Conservation (phyloP, 2,113 vertebrate genomes). For the Pleuronectes platessa region DNA sequence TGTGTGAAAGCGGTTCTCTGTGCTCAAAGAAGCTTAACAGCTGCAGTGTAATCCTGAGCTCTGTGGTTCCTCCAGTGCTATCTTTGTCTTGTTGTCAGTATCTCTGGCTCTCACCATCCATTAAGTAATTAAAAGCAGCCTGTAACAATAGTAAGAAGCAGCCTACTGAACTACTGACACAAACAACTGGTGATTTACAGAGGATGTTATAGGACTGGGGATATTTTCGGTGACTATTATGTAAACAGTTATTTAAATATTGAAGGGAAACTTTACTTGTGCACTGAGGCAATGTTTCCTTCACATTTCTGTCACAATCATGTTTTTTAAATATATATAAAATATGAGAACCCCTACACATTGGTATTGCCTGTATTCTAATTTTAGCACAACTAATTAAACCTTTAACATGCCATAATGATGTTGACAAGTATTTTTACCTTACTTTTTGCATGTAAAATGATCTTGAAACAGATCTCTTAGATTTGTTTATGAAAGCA, state of each 20-base stretch:
- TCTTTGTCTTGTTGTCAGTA: constrained; percentile 57
- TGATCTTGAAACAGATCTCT: not conserved
- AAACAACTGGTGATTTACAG: constrained; percentile 16
- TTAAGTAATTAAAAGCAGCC: constrained; percentile 62
- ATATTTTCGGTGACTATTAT: not conserved
- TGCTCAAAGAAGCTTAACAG: constrained; percentile 66
- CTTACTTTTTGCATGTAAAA: not conserved
- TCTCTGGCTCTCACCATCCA: constrained; percentile 45
- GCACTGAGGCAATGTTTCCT: not conserved
- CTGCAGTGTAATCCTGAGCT: constrained; percentile 63
- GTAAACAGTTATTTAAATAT: not conserved
- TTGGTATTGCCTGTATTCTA: too few relatives aligned
- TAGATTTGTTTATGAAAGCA: not conserved
- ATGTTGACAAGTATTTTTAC: not conserved
- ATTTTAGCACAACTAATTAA: too few relatives aligned
- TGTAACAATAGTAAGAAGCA: constrained; percentile 34
- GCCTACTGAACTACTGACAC: constrained; percentile 48
- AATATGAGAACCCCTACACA: too few relatives aligned
- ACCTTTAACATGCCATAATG: not conserved
- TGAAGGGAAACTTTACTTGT: not conserved
- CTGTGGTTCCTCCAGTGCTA: constrained; percentile 43
- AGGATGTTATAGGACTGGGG: not conserved
- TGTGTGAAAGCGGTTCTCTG: constrained; percentile 32
- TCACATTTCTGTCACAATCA: not conserved
- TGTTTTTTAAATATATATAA: not conserved